A percentile compares a stretch with the other conserved stretches of the same genome.
Conservation (phyloP, 2,113 vertebrate species). For the Geothlypis trichas region DNA sequence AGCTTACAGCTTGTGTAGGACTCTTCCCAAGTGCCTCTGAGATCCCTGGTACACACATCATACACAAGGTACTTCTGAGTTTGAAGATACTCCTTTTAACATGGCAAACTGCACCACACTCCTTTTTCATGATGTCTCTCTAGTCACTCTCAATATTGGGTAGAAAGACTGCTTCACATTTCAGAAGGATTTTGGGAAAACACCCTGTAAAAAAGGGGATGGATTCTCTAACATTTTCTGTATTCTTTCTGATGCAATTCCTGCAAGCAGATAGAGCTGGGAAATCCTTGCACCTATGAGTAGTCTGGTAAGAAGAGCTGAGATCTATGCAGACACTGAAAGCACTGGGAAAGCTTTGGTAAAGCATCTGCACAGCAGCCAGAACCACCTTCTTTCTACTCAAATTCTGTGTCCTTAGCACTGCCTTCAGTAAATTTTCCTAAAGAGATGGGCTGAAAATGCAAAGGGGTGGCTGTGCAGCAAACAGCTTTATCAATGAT, state of each 20-base stretch:
- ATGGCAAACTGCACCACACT: background rate
- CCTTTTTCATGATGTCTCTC: background rate
- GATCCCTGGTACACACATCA: background rate
- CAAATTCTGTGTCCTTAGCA: accelerated
- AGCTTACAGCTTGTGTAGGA: background rate
- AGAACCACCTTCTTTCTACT: background rate
- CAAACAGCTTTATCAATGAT: background rate
- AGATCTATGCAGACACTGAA: background rate
- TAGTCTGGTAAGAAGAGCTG: background rate
- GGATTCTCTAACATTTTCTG: background rate
- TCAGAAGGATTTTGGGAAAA: background rate
- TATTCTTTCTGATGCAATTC: background rate
- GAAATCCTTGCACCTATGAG: background rate
- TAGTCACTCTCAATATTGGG: background rate
- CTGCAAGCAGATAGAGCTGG: background rate
- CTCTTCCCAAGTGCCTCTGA: background rate
- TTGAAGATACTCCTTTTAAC: background rate
- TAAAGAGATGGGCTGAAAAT: background rate
- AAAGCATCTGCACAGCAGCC: background rate
- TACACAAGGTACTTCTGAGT: background rate
- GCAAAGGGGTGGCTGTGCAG: background rate
- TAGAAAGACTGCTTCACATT: background rate
- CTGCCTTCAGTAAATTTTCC: background rate
- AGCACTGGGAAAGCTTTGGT: background rate
- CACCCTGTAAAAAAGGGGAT: background rate